Conservation (phyloP, 2,113 vertebrate genomes). For the Cephalopholis sonnerati region DNA sequence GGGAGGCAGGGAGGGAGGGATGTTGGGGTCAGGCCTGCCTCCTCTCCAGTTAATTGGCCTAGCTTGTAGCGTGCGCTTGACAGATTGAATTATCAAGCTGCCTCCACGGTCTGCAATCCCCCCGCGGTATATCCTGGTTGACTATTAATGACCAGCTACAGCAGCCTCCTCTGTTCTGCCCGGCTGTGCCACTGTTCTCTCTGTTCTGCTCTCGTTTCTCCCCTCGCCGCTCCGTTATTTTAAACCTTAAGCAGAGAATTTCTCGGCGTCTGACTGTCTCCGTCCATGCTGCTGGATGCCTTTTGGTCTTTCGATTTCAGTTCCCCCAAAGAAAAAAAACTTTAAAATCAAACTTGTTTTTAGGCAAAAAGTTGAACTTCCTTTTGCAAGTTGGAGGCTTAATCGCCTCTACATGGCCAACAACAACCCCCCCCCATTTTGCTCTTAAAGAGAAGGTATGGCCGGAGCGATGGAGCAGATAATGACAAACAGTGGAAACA, state of each 20-base stretch:
- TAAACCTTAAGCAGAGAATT: constrained; percentile 46
- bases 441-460: constrained; percentile 40
- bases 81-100: constrained; percentile 86
- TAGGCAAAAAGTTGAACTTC: constrained; percentile 42
- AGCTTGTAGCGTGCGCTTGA: constrained; percentile 78
- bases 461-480: constrained; percentile 55
- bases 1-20: constrained; percentile 50
- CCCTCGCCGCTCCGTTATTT: constrained; percentile 31
- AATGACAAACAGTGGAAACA: constrained; percentile 64
- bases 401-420: constrained; percentile 39
- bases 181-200: constrained; percentile 42
- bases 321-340: constrained; percentile 32
- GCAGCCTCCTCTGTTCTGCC: constrained; percentile 58
- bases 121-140: constrained; percentile 76
- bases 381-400: constrained; percentile 16
- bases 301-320: constrained; percentile 48
- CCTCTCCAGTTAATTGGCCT: constrained; percentile 83
- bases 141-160: constrained; percentile 82
- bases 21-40: constrained; percentile 75
- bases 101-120: constrained; percentile 74
- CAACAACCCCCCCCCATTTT: constrained; percentile 10
- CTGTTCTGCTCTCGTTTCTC: constrained; percentile 16
- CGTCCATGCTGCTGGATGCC: constrained; percentile 28
- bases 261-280: constrained; percentile 39
- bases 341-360: constrained; percentile 24